phyloP scores from a whole-genome alignment of 2,113 vertebrate species.

The Kryptolebias marmoratus region DNA sequence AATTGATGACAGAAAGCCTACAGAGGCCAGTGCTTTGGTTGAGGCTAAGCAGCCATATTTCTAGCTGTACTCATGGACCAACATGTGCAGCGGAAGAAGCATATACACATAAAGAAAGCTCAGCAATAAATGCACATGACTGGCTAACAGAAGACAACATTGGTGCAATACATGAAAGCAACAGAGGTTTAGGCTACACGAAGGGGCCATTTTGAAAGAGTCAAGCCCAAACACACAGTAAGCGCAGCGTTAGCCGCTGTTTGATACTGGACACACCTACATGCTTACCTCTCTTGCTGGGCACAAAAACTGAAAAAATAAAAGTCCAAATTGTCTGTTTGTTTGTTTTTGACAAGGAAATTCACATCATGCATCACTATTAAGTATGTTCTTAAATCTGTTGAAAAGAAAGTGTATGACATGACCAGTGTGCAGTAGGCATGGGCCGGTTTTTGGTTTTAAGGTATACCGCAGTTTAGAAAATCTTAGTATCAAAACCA shows the following conservation, averaged over 20 bases:
- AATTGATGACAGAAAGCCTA: too few species aligned
- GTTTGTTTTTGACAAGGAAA: constrained; percentile 32
- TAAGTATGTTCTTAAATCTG: neutral
- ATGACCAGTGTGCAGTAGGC: neutral
- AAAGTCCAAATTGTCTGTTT: constrained; percentile 63
- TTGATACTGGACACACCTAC: constrained; percentile 31
- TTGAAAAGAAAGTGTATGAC: neutral
- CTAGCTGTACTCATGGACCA: neutral
- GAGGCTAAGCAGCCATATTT: constrained; percentile 4
- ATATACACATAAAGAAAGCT: neutral
- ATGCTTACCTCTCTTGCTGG: constrained; percentile 79
- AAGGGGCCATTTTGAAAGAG: neutral
- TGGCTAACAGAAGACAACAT: constrained; percentile 27
- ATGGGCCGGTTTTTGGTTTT: too few species aligned
- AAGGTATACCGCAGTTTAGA: too few species aligned
- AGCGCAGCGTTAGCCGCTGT: constrained; percentile 24
- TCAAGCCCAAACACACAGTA: constrained; percentile 38
- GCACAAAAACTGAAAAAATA: constrained; percentile 79
- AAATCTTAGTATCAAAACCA: too few species aligned
- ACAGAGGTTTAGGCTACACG: constrained; percentile 27
- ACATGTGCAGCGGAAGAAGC: constrained; percentile 20
- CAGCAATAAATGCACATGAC: constrained; percentile 27
- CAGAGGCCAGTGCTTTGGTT: neutral
- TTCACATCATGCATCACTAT: constrained; percentile 2
- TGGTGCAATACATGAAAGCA: constrained; percentile 14